A percentile compares a stretch with the other conserved stretches of the same genome.
Evolutionary conservation across 2,797 vertebrate species (phyloP).

Genomic region (Clarias fuscus): DNA sequence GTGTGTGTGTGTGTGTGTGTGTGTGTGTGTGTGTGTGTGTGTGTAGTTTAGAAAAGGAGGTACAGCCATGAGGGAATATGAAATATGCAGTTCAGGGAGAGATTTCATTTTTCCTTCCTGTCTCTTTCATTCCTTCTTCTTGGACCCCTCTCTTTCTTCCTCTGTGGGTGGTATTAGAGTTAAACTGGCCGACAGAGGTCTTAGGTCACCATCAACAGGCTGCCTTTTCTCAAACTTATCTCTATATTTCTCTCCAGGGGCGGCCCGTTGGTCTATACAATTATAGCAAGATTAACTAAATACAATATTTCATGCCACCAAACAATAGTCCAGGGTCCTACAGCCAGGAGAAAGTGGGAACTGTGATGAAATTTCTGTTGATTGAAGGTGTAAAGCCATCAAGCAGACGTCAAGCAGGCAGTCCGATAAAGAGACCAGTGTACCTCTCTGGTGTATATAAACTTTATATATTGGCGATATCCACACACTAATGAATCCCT

Average conservation of each 20-base stretch:
- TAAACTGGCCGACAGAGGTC: slow-evolving; percentile 27
- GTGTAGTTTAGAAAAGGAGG: neutral
- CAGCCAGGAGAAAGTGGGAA: too few species aligned
- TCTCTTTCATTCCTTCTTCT: neutral
- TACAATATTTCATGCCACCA: neutral
- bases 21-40: neutral
- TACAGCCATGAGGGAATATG: slow-evolving; percentile 1
- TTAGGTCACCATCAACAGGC: slow-evolving; percentile 15
- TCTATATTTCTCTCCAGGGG: slow-evolving; percentile 6
- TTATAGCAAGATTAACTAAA: neutral
- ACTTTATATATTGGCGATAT: too few species aligned
- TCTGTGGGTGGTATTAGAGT: slow-evolving; percentile 23
- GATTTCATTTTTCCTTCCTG: slow-evolving; percentile 20
- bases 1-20: neutral
- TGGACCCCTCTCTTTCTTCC: neutral
- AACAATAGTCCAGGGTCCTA: neutral
- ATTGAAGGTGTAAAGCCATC: too few species aligned
- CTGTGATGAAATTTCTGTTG: too few species aligned
- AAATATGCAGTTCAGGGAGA: slow-evolving; percentile 3
- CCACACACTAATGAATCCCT: too few species aligned
- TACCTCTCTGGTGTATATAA: too few species aligned
- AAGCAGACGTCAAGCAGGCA: too few species aligned
- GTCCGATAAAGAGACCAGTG: too few species aligned
- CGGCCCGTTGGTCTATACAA: neutral
- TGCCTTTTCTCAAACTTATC: slow-evolving; percentile 27